These are phyloP conservation scores for Pipistrellus kuhlii DNA, from an alignment of 2,797 vertebrate genomes.

Conservation along the genomic window DNA sequence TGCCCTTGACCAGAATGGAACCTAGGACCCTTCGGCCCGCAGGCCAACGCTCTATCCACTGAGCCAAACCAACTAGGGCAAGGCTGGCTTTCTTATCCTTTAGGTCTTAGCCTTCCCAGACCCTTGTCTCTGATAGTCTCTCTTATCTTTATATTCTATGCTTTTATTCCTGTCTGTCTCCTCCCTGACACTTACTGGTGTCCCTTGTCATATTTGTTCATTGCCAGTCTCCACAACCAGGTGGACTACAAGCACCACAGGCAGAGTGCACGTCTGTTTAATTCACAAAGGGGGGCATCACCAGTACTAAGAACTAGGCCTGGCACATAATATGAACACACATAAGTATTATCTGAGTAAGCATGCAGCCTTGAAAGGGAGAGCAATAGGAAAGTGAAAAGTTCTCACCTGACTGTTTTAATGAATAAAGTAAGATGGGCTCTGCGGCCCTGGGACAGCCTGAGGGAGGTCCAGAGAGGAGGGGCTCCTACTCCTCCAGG, in stretches of 20 bases:
- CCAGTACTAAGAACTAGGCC: not conserved
- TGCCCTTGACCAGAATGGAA: no score
- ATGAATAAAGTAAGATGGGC: no score
- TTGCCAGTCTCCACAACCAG: not conserved
- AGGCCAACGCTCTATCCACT: no score
- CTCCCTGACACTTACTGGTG: not conserved
- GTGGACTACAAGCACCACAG: not conserved
- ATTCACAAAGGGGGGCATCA: not conserved
- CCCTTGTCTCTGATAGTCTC: not conserved
- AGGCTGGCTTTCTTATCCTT: not conserved
- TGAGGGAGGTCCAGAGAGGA: not conserved
- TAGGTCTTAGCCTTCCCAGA: not conserved
- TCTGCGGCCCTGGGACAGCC: not conserved
- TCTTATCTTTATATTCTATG: not conserved
- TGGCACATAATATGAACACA: not conserved
- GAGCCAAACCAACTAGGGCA: no score
- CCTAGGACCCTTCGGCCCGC: no score
- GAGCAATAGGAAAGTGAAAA: not conserved
- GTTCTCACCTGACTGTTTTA: not conserved
- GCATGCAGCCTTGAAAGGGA: not conserved
- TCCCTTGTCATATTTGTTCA: not conserved
- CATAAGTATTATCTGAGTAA: not conserved
- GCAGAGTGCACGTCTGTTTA: not conserved
- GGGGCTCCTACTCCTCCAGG: not conserved
- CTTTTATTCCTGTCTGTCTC: not conserved